A percentile compares a stretch with the other conserved stretches of the same genome.
Evolutionary conservation across 2,888 invertebrate species (phyloP).

Genomic region (Pharmacophagus antenor): DNA sequence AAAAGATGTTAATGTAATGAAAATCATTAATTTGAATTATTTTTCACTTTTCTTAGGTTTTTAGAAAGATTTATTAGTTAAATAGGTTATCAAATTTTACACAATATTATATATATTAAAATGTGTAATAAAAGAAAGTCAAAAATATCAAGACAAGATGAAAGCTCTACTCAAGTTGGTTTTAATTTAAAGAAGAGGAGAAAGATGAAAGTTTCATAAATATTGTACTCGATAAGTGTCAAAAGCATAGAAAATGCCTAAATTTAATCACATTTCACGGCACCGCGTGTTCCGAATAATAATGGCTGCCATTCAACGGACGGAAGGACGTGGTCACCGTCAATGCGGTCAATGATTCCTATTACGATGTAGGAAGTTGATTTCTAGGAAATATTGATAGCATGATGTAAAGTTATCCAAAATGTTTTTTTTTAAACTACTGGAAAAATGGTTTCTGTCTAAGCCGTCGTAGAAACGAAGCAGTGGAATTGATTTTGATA

Average conservation of each 20-base stretch:
- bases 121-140: too few relatives aligned
- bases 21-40: too few relatives aligned
- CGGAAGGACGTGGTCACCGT: slow-evolving; percentile 46
- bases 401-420: slow-evolving; percentile 14
- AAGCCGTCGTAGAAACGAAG: too few relatives aligned
- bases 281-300: slow-evolving; percentile 39
- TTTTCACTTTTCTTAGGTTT: too few relatives aligned
- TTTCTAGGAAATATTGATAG: slow-evolving; percentile 32
- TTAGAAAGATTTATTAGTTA: too few relatives aligned
- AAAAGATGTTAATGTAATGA: too few relatives aligned
- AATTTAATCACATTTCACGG: slow-evolving; percentile 38
- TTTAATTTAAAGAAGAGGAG: neutral
- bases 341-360: slow-evolving; percentile 43
- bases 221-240: neutral
- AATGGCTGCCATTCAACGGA: slow-evolving; percentile 38
- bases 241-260: slow-evolving; percentile 32
- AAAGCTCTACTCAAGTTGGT: too few relatives aligned
- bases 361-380: slow-evolving; percentile 33
- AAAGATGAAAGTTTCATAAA: neutral
- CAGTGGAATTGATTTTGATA: too few relatives aligned
- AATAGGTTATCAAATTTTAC: too few relatives aligned
- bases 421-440: neutral
- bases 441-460: too few relatives aligned
- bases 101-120: too few relatives aligned
- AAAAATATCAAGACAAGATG: too few relatives aligned